Conservation (phyloP, 2,888 invertebrate genomes). For the Rugalucina vietnamica region DNA sequence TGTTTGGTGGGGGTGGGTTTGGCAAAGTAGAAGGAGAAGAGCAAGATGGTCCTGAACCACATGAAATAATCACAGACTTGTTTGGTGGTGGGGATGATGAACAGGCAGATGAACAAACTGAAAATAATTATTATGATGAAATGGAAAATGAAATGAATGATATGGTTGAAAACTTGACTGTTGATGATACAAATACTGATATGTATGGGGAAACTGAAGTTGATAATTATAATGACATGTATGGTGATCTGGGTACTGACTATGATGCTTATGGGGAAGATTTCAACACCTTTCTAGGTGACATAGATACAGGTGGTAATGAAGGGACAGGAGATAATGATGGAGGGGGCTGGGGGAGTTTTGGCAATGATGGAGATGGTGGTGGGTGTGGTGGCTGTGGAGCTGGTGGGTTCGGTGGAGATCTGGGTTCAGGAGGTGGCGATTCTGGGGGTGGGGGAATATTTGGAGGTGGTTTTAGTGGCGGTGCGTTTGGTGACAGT, state of each 20-base stretch:
- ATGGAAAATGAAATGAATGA: slow-evolving; percentile 25
- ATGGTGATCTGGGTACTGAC: slow-evolving; percentile 43
- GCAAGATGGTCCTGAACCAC: slow-evolving; percentile 28
- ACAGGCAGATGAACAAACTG: neutral
- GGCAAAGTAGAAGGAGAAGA: slow-evolving; percentile 9
- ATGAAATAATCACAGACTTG: slow-evolving; percentile 28
- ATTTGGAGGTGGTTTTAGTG: slow-evolving; percentile 37
- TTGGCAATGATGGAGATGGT: slow-evolving; percentile 17
- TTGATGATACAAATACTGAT: slow-evolving; percentile 23
- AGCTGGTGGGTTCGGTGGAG: slow-evolving; percentile 56
- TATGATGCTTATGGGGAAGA: slow-evolving; percentile 49
- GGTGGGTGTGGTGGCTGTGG: slow-evolving; percentile 44
- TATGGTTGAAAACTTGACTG: neutral
- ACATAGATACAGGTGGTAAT: slow-evolving; percentile 62
- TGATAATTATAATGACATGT: slow-evolving; percentile 43
- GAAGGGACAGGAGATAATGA: slow-evolving; percentile 56
- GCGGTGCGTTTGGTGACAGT: slow-evolving; percentile 8
- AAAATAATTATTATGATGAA: slow-evolving; percentile 33
- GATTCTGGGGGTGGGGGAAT: slow-evolving; percentile 42
- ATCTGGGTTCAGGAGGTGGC: slow-evolving; percentile 51
- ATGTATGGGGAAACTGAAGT: slow-evolving; percentile 46
- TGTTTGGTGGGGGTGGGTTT: slow-evolving; percentile 6
- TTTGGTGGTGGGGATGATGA: slow-evolving; percentile 27
- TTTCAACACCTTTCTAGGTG: slow-evolving; percentile 48
- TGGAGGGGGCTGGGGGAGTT: slow-evolving; percentile 5